Evolutionary conservation across 2,113 vertebrate species (phyloP), one percentile per base, ranked within the genome.

Genomic region (Campylomormyrus numenius): DNA sequence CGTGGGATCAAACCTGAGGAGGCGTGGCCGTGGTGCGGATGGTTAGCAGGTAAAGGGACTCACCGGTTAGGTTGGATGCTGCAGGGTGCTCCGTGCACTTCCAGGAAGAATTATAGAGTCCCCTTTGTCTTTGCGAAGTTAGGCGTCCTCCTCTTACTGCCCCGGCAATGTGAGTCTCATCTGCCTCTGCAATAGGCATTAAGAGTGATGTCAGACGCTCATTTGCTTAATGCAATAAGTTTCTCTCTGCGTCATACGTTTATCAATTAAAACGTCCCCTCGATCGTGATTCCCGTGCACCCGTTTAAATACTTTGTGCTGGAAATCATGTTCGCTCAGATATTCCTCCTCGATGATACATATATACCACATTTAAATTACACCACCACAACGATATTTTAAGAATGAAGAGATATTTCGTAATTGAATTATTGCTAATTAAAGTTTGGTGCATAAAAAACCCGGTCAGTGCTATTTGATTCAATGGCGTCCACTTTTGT

Each of bases 171-270:
- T 91, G 93, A 93, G 94, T 92, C 93, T 96, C 95, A 95, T 95
- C 94, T 94, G 93, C 92, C 92, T 92, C 91, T 91, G 21, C 50
- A 13, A 42, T 88, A 74, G 46, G 24, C 90, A 39, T 52, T 31
- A 56, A 94, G 94, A 93, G 95, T 96, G 96, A 96, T 95, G 95
- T 96, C 95, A 96, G 93, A 94, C 91, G 74, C 92, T 93, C 91
- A 95, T 96, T 94, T 95, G 93, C 95, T 92, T 95, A 96, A 94
- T 90, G 91, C 89, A 94, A 93, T 95, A 91, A 95, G 92, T 89
- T 53, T 93, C 66, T 50, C 88, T 92, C 88, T 90, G 42, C 11
- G 53, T 70, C 62, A 39, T 35, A 53, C 50, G 77, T 46, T 45
- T 46, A 45, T 58, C 77, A 58, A 62, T 89, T 89, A 62, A 45